Base-by-base conservation (phyloP, 2,113 vertebrate species). In the Pterocles gutturalis region DNA sequence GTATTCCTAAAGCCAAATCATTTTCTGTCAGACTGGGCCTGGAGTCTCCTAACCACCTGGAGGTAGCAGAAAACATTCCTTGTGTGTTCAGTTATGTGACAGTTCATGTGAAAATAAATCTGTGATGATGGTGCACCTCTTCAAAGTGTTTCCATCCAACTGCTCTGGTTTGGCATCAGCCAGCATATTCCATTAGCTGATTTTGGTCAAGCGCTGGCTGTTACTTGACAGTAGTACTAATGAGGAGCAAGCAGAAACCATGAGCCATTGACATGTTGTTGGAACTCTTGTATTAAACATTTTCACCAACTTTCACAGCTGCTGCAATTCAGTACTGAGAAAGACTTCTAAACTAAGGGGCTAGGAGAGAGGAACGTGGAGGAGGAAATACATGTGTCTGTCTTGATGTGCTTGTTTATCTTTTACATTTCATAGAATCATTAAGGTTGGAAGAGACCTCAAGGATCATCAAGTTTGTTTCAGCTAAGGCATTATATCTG, bases 61-160 rank as follows among this genome's bases (percentile, higher is more conserved):
- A 94, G 87, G 93, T 41, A 94, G 91, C 87, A 96, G 89, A 87
- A 96, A 95, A 91, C 89, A 55, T 94, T 93, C 70, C 90, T 88
- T 46, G 84, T 91, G 60, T 65, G 38, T 86, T 96, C 90, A 91
- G 70, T 87, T 96, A 91, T 85, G 93, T 80, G 94, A 85, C 75
- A 17, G 58, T 94, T 94, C 66, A 96, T 61, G 73, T 93, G 92
- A 95, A 96, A 97, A 96, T 96, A 96, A 93, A 91, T 91, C 83
- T 89, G 93, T 93, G 80, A 78, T 60, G 93, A 92, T 96, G 87
- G 77, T 87, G 38, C 43, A 89, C 72, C 76, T 94, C 91, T 96
- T 95, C 89, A 94, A 93, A 96, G 84, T 65, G 70, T 95, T 97
- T 96, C 96, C 95, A 95, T 96, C 45, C 82, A 77, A 60, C 79